Evolutionary conservation across 1,140 invertebrate genomes (phyloP), one percentile per base, ranked within the genome.

Genomic region (Chironomus tepperi): DNA sequence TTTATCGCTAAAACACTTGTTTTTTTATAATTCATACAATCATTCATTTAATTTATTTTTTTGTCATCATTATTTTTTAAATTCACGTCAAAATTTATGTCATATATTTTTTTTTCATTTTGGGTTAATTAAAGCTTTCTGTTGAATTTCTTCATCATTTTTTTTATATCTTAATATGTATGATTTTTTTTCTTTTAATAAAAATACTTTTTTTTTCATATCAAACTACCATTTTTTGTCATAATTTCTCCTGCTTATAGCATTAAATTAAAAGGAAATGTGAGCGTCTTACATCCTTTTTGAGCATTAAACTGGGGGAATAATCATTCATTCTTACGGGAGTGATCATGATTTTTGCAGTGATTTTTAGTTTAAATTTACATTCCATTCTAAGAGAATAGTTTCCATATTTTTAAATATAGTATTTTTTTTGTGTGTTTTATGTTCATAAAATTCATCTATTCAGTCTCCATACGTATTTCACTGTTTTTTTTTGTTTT

Each of bases 381-480:
- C 10, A 57, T 57, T 34, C 24, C 47, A 57, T 57, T 57, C 47
- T 57, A 57, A 57, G 47, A 57, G n/a, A 57, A 34, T 34, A 34
- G 24, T 34, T 34, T 34, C 24, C 24, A 34, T 34, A 34, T 34
- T 57, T n/a, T 57, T 57, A 57, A 57, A 57, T 57, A n/a, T 57
- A 12, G 12, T 15, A n/a, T 57, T 47, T 47, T 43, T 43, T 47
- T 47, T 47, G 43, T 47, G 43, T 47, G 43, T 47, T 10, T 47
- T 57, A n/a, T 57, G 3, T n/a, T 57, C 47, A 57, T 57, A 70
- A 70, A 70, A 70, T 70, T 70, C 65, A 70, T 70, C 65, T 70
- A 70, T 70, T 70, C 65, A 70, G 65, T 70, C 65, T 70, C 65
- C 65, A 19, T 70, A 70, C 65, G 65, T 19, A 19, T 70, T 70